Conservation (phyloP, 2,113 vertebrate genomes). For the Centropristis striata region DNA sequence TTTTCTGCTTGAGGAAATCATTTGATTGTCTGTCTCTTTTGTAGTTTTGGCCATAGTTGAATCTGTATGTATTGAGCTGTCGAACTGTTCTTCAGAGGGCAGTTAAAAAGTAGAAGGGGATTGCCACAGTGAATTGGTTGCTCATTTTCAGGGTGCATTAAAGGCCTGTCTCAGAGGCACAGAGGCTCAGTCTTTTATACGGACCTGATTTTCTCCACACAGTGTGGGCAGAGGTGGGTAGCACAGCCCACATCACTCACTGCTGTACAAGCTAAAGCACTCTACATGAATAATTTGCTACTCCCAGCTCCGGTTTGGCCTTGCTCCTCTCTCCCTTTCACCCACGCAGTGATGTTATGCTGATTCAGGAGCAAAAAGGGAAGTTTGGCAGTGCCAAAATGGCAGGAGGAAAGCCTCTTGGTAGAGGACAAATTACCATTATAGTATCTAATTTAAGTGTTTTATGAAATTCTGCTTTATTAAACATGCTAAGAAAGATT, state of each 20-base stretch:
- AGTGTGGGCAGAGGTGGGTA: conserved; percentile 69
- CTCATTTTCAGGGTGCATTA: conserved; percentile 51
- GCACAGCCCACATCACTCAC: conserved; percentile 54
- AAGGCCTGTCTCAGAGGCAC: conserved; percentile 43
- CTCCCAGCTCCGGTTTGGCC: conserved; percentile 68
- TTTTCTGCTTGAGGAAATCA: conserved; percentile 8
- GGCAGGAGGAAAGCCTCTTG: conserved; percentile 49
- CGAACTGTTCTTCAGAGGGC: conserved; percentile 5
- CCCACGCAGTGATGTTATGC: conserved; percentile 68
- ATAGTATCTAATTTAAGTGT: conserved; percentile 23
- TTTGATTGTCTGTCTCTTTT: conserved; percentile 24
- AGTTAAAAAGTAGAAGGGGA: conserved; percentile 28
- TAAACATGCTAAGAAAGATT: not conserved
- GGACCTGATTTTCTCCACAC: conserved; percentile 54
- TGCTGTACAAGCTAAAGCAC: conserved; percentile 71
- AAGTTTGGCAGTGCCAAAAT: conserved; percentile 59
- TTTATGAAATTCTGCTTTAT: conserved; percentile 12
- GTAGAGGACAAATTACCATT: conserved; percentile 33
- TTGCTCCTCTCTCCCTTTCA: conserved; percentile 64
- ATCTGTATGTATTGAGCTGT: conserved; percentile 24
- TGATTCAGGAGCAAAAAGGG: conserved; percentile 68
- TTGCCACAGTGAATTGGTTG: conserved; percentile 29
- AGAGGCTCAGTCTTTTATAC: conserved; percentile 43
- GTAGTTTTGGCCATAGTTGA: conserved; percentile 21
- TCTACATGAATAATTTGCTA: conserved; percentile 80